Percentiles rank a stretch among this genome's conserved stretches.
These are phyloP conservation scores for Esperia sulphurella DNA, from an alignment of 2,888 invertebrate species.

Conservation along the genomic window DNA sequence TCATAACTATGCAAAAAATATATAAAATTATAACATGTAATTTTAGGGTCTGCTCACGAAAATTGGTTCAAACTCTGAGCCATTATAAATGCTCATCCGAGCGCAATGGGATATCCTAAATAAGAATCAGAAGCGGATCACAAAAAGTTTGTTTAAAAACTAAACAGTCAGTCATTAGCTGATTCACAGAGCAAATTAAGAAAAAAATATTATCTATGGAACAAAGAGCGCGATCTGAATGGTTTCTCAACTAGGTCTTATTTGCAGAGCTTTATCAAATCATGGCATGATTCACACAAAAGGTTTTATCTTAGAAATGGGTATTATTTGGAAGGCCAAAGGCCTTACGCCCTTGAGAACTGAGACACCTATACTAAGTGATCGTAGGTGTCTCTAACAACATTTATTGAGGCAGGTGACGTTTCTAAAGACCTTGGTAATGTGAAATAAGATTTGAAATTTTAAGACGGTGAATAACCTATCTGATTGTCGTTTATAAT, in stretches of 20 bases:
- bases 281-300: slow-evolving; percentile 35
- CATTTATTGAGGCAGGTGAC: not conserved
- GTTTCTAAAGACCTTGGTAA: not conserved
- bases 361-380: slow-evolving; percentile 12
- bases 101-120: not conserved
- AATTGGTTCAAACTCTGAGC: slow-evolving; percentile 1
- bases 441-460: too few relatives aligned
- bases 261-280: slow-evolving; percentile 2
- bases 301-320: slow-evolving; percentile 14
- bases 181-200: not conserved
- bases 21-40: too few relatives aligned
- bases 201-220: too few relatives aligned
- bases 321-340: slow-evolving; percentile 21
- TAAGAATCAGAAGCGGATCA: not conserved
- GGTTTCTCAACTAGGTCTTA: slow-evolving; percentile 2
- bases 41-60: too few relatives aligned
- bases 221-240: slow-evolving; percentile 8
- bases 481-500: too few relatives aligned
- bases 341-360: slow-evolving; percentile 32
- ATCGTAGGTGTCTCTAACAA: slow-evolving; percentile 9
- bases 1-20: too few relatives aligned
- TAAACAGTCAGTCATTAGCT: not conserved
- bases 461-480: too few relatives aligned
- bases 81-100: slow-evolving; percentile 1
- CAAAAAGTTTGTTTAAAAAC: not conserved